A percentile compares a stretch with the other conserved stretches of the same genome.
phyloP scores from a whole-genome alignment of 2,888 invertebrate species.

The Neria commutata region DNA sequence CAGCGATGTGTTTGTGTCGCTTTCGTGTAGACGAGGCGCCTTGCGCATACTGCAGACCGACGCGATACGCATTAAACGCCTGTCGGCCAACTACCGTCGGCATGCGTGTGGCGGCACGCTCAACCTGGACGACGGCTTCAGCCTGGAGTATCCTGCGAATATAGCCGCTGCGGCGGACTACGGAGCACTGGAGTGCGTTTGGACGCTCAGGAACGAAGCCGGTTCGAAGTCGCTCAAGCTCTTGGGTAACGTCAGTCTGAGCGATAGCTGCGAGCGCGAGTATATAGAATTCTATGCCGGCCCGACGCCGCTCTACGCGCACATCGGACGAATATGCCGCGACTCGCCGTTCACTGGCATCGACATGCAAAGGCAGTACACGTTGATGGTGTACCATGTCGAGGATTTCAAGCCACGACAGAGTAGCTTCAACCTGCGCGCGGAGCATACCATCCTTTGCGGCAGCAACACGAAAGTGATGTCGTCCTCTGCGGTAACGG shows the following conservation, averaged over 20 bases:
- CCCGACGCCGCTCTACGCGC: constrained; percentile 39
- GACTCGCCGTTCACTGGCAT: constrained; percentile 39
- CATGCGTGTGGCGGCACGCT: constrained; percentile 74
- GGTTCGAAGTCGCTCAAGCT: constrained; percentile 55
- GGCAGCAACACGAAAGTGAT: constrained; percentile 63
- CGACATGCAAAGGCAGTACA: constrained; percentile 42
- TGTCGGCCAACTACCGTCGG: constrained; percentile 66
- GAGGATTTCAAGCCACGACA: constrained; percentile 42
- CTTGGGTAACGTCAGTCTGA: constrained; percentile 64
- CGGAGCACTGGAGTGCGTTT: constrained; percentile 72
- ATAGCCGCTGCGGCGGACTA: constrained; percentile 5
- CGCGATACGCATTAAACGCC: constrained; percentile 22
- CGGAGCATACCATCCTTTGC: constrained; percentile 62
- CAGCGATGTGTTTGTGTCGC: constrained; percentile 29
- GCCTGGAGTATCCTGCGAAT: constrained; percentile 55
- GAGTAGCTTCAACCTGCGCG: constrained; percentile 35
- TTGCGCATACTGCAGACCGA: constrained; percentile 38
- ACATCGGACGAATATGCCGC: constrained; percentile 67
- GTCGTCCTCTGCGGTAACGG: constrained; percentile 15
- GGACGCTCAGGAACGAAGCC: constrained; percentile 64
- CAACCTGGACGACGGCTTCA: constrained; percentile 46
- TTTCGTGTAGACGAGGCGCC: constrained; percentile 34
- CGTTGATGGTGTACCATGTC: constrained; percentile 74
- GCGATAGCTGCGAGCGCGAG: constrained; percentile 66
- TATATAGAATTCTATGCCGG: constrained; percentile 66